phyloP scores from a whole-genome alignment of 2,888 invertebrate genomes.

The Bombyx huttoni region DNA sequence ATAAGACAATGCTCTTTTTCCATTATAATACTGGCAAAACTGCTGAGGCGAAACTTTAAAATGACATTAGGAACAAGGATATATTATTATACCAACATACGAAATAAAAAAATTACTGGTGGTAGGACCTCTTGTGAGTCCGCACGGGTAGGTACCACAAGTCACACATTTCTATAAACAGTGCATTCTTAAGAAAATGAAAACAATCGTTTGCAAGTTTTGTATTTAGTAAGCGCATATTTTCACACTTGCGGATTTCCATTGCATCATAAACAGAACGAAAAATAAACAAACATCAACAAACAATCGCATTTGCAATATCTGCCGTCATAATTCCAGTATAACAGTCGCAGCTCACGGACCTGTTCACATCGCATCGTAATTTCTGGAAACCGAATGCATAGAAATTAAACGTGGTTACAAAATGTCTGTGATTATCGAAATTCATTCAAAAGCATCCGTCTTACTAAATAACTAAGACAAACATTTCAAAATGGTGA shows the following conservation, averaged over 20 bases:
- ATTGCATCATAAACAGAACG: constrained; percentile 27
- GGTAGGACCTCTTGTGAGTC: no score
- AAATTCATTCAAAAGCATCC: constrained; percentile 14
- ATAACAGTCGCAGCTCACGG: constrained; percentile 16
- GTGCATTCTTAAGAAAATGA: not conserved
- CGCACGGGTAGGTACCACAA: no score
- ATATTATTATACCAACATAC: no score
- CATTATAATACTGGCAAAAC: no score
- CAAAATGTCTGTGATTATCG: constrained; percentile 25
- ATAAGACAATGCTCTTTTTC: no score
- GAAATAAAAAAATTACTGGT: no score
- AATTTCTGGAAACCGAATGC: constrained; percentile 12
- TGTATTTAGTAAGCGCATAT: constrained; percentile 33
- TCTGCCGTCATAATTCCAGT: constrained; percentile 26
- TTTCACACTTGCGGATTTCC: constrained; percentile 41
- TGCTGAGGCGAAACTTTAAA: no score
- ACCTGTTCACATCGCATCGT: constrained; percentile 12
- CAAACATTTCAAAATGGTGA: constrained; percentile 42
- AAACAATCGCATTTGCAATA: constrained; percentile 44
- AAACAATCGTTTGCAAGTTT: constrained; percentile 16
- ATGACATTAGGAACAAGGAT: no score
- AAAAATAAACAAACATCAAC: constrained; percentile 31
- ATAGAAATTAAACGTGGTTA: constrained; percentile 5
- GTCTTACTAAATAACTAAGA: constrained; percentile 7
- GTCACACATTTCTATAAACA: not conserved